Evolutionary conservation across 2,797 vertebrate species (phyloP).

Genomic region (Bufotes viridis): DNA sequence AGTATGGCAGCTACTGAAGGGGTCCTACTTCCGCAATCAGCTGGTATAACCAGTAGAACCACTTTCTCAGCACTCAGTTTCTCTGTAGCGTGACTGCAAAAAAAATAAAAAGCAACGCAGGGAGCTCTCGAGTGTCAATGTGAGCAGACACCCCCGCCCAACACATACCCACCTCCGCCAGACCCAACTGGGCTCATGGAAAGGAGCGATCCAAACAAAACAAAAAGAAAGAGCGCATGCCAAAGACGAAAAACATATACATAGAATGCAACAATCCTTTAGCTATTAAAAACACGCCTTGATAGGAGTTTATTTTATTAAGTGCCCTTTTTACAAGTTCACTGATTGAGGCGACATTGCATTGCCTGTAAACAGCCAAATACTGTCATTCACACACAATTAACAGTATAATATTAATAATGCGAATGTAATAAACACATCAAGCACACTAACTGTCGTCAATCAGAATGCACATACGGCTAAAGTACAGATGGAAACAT

Average conservation of each 20-base stretch:
- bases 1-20: neutral
- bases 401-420: neutral
- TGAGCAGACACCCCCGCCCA: too few species aligned
- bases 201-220: neutral
- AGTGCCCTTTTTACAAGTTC: conserved; percentile 5
- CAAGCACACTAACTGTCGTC: neutral
- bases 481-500: neutral
- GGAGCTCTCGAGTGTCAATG: neutral
- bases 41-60: conserved; percentile 7
- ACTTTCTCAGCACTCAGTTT: neutral
- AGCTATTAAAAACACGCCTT: neutral
- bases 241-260: neutral
- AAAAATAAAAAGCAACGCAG: neutral
- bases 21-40: neutral
- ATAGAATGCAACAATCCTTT: neutral
- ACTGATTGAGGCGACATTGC: neutral
- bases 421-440: neutral
- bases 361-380: neutral
- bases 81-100: neutral
- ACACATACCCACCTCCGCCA: neutral
- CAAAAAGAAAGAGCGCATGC: too few species aligned
- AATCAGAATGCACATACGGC: neutral
- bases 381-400: conserved; percentile 1
- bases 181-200: neutral
- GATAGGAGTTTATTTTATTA: neutral